Evolutionary conservation across 2,888 invertebrate genomes (phyloP).

Genomic region (Lasioglossum villosulum): DNA sequence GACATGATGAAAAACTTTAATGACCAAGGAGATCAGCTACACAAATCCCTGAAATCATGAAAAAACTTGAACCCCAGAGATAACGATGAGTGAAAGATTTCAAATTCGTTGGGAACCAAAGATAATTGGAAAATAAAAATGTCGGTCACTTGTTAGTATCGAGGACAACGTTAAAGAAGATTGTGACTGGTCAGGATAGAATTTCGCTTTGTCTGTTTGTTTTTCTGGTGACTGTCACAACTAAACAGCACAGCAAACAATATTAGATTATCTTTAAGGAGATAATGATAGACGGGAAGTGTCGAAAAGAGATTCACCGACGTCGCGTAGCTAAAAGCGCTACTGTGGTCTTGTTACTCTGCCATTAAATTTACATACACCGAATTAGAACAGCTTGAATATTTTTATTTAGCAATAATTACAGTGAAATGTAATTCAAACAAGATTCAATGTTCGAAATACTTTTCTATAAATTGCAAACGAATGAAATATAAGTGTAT

Average conservation of each 20-base stretch:
- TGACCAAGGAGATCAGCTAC: conserved; percentile 46
- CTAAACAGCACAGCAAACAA: neutral
- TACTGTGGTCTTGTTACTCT: neutral
- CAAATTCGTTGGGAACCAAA: neutral
- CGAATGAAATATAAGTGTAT: too few species aligned
- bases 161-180: neutral
- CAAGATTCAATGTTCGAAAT: too few species aligned
- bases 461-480: neutral
- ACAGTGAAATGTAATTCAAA: neutral
- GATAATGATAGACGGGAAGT: neutral
- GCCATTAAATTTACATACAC: neutral
- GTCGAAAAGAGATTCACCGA: neutral
- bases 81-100: neutral
- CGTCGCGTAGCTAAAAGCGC: neutral
- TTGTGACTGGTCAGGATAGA: conserved; percentile 4
- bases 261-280: neutral
- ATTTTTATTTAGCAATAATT: too few species aligned
- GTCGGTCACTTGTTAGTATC: neutral
- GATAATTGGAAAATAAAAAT: neutral
- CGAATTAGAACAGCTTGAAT: too few species aligned
- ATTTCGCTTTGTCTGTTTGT: neutral
- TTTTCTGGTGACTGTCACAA: conserved; percentile 5
- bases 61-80: neutral
- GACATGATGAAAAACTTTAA: conserved; percentile 76
- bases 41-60: conserved; percentile 20